Base-by-base conservation (phyloP, 2,113 vertebrate genomes). In the Chloroceryle aenea region DNA sequence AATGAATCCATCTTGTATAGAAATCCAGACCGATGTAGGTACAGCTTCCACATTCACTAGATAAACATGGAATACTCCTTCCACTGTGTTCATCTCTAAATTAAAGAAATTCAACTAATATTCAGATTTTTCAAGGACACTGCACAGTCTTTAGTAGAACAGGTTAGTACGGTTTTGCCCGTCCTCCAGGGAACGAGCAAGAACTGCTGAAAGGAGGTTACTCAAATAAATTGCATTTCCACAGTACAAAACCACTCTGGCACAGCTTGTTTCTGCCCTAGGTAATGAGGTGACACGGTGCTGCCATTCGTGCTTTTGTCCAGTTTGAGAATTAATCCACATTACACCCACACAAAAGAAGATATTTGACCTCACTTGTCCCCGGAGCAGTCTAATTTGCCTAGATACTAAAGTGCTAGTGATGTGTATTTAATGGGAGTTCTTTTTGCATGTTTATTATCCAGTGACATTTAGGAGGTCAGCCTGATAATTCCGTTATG, bases 381-480 rank as follows among this genome's bases (percentile, higher is more conserved):
- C 95, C 90, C 93, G 87, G 38, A 94, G 88, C 90, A 97, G 95
- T 94, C 92, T 98, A 96, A 97, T 96, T 97, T 93, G 78, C 90
- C 94, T 71, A 95, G 95, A 96, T 97, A 97, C 91, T 85, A 81
- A 91, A 95, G 83, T 29, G 75, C 87, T 93, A 76, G 38, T 84
- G 95, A 88, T 96, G 96, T 40, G 71, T 97, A 63, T 97, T 97
- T 97, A 97, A 98, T 94, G 93, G 95, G 95, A 92, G 87, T 80
- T 95, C 92, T 87, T 95, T 97, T 93, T 95, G 95, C 75, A 83
- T 97, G 95, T 93, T 97, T 90, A 89, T 97, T 96, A 97, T 80
- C 83, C 16, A 50, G 85, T 97, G 97, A 98, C 97, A 97, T 97
- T 97, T 97, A 96, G 93, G 95, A 97, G 92, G 88, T 96, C 86